These are phyloP conservation scores for Campylorhamphus procurvoides DNA, from an alignment of 2,113 vertebrate genomes.

Conservation along the genomic window DNA sequence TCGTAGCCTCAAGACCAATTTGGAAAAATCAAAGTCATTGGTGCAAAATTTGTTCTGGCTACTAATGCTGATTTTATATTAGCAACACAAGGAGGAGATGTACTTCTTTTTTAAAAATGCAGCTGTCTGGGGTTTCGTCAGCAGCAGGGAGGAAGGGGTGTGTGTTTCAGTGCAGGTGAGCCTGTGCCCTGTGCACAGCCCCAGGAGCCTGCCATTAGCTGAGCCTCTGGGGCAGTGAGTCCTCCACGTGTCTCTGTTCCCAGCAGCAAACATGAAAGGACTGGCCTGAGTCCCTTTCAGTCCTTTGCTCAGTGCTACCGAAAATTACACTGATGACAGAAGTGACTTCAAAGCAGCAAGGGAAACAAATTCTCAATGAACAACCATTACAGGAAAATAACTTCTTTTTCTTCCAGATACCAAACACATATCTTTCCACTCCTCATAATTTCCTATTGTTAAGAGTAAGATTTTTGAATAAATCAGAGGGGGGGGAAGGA, in stretches of 20 bases:
- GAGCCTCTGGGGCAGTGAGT: background rate
- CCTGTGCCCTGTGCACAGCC: background rate
- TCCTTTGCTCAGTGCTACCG: constrained; percentile 14
- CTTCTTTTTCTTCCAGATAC: background rate
- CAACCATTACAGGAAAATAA: background rate
- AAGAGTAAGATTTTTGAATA: background rate
- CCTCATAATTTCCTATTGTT: background rate
- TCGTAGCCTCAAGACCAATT: background rate
- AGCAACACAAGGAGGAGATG: background rate
- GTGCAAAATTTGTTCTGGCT: background rate
- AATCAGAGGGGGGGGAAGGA: fast-evolving
- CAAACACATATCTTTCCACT: background rate
- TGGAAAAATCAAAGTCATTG: background rate
- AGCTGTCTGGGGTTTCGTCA: background rate
- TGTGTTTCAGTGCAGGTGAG: background rate
- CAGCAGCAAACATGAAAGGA: constrained; percentile 48
- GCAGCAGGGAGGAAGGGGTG: background rate
- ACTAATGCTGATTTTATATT: background rate
- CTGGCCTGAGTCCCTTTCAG: background rate
- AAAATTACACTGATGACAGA: constrained; percentile 53
- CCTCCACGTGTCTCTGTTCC: background rate
- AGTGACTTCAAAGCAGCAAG: constrained; percentile 54
- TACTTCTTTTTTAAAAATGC: background rate
- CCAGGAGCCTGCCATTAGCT: background rate
- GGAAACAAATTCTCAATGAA: constrained; percentile 5